Conservation (phyloP, 2,113 vertebrate genomes). For the Pogonocichla stellata region DNA sequence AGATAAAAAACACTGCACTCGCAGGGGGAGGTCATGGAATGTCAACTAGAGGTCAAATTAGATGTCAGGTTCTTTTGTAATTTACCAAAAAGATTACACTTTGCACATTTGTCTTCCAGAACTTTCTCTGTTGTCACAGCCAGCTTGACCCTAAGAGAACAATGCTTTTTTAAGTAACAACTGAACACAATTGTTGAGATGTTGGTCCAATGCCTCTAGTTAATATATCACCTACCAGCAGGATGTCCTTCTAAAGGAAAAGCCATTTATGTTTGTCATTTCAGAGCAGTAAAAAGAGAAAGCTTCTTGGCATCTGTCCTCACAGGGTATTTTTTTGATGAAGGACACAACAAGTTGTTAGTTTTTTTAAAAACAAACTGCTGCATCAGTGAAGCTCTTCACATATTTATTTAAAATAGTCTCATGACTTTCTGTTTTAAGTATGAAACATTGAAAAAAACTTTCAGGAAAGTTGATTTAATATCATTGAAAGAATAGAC, state of each 20-base stretch:
- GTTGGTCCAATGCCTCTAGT: background rate
- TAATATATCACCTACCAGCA: background rate
- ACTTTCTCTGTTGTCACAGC: background rate
- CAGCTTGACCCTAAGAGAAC: background rate
- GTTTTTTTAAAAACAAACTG: background rate
- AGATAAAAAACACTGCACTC: background rate
- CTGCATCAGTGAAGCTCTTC: background rate
- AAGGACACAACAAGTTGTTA: background rate
- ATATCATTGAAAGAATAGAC: background rate
- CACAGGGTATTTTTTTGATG: background rate
- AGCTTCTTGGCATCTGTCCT: background rate
- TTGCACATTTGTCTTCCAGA: background rate
- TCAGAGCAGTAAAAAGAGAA: background rate
- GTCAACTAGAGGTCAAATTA: background rate
- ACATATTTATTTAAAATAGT: background rate
- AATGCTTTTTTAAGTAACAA: background rate
- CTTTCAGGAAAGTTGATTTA: background rate
- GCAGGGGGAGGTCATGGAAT: background rate
- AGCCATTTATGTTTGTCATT: background rate
- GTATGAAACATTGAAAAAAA: background rate
- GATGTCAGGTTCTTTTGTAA: background rate
- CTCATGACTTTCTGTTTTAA: background rate
- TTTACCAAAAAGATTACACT: background rate
- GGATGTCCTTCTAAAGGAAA: background rate
- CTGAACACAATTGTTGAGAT: background rate